A percentile compares a stretch with the other conserved stretches of the same genome.
Evolutionary conservation across 2,797 vertebrate genomes (phyloP).

Genomic region (Eupleurogrammus muticus): DNA sequence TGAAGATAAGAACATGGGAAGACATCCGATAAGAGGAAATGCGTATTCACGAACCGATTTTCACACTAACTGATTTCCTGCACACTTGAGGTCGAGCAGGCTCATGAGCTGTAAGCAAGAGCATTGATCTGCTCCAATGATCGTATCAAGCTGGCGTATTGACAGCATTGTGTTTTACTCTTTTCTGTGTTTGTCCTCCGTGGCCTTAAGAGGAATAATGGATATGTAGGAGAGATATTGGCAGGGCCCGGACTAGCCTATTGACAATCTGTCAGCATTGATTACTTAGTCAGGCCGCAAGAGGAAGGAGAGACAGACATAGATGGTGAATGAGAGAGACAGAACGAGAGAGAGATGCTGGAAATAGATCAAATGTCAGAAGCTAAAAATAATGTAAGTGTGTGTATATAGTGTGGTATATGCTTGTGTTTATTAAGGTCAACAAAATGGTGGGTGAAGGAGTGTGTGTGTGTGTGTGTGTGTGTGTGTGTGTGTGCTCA

Average conservation of each 20-base stretch:
- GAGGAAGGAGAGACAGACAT: constrained; percentile 47
- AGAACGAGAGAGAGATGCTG: constrained; percentile 42
- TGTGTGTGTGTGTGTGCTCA: constrained; percentile 20
- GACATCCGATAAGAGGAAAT: constrained; percentile 1
- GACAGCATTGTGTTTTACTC: constrained; percentile 70
- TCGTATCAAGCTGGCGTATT: constrained; percentile 68
- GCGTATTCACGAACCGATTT: constrained; percentile 58
- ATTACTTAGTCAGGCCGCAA: constrained; percentile 80
- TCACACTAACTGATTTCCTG: constrained; percentile 56
- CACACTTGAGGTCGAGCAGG: constrained; percentile 27
- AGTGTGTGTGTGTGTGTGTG: background rate
- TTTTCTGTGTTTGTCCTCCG: constrained; percentile 66
- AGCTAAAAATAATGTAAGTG: constrained; percentile 56
- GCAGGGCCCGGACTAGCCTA: constrained; percentile 78
- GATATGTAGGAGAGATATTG: constrained; percentile 82
- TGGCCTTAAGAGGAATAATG: constrained; percentile 77
- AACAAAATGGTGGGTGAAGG: constrained; percentile 19
- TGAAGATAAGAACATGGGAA: constrained; percentile 46
- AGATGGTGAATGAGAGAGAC: constrained; percentile 16
- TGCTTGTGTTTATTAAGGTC: constrained; percentile 31
- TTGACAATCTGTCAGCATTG: constrained; percentile 86
- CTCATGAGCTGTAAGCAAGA: constrained; percentile 70
- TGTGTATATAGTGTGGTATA: constrained; percentile 1
- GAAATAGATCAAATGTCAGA: constrained; percentile 51
- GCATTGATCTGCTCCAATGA: constrained; percentile 69